phyloP scores from a whole-genome alignment of 1,140 invertebrate species.

The Liolophura sinensis region DNA sequence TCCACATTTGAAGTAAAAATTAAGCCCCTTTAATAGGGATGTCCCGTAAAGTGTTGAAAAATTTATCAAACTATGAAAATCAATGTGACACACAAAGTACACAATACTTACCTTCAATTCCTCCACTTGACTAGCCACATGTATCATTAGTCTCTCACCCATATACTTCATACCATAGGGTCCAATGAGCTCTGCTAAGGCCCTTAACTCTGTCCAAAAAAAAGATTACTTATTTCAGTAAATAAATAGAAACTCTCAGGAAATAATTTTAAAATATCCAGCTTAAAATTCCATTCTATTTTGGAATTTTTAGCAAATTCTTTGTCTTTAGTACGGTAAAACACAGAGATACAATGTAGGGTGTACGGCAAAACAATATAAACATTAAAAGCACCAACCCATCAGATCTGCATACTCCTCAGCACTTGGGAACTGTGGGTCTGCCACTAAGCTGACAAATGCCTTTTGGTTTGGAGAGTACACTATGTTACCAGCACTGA shows the following conservation, averaged over 20 bases:
- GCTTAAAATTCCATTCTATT: too few relatives aligned
- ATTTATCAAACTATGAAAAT: too few relatives aligned
- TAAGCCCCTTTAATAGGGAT: too few relatives aligned
- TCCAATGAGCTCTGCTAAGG: slow-evolving; percentile 95
- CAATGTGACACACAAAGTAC: too few relatives aligned
- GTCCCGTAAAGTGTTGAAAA: too few relatives aligned
- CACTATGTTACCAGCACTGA: slow-evolving; percentile 93
- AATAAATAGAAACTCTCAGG: neutral
- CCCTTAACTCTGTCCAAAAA: slow-evolving; percentile 74
- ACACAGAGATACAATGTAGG: too few relatives aligned
- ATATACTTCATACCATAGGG: slow-evolving; percentile 98
- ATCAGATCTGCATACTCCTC: slow-evolving; percentile 99
- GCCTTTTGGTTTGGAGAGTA: slow-evolving; percentile 95
- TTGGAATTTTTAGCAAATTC: too few relatives aligned
- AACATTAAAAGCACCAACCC: slow-evolving; percentile 48
- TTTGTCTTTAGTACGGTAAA: too few relatives aligned
- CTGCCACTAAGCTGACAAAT: slow-evolving; percentile 89
- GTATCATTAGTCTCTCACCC: slow-evolving; percentile 97
- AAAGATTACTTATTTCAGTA: neutral
- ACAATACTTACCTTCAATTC: slow-evolving; percentile 75
- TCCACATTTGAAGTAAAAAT: too few relatives aligned
- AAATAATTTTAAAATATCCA: neutral
- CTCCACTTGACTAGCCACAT: slow-evolving; percentile 95
- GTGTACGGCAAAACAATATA: too few relatives aligned
- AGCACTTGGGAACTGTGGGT: slow-evolving; percentile 84